Evolutionary conservation across 2,113 vertebrate genomes (phyloP).

Genomic region (Oophaga pumilio): DNA sequence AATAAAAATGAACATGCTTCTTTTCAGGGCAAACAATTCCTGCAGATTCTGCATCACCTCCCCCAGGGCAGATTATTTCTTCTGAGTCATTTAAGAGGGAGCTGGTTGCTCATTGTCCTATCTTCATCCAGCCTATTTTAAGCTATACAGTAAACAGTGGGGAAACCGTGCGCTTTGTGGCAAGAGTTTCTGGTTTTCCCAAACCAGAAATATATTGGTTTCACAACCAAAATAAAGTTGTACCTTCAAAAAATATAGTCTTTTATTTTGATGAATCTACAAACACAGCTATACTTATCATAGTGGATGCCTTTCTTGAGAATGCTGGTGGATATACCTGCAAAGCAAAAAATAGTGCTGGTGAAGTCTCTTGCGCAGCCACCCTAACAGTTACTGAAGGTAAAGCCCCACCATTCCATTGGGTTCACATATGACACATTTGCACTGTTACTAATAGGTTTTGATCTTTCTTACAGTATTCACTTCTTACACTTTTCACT

Average conservation of each 20-base stretch:
- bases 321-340: constrained; percentile 90
- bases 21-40: constrained; percentile 86
- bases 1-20: constrained; percentile 83
- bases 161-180: constrained; percentile 88
- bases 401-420: constrained; percentile 70
- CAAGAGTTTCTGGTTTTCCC: constrained; percentile 80
- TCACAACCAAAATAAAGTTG: constrained; percentile 81
- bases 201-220: constrained; percentile 89
- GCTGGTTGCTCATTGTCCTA: constrained; percentile 81
- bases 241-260: constrained; percentile 84
- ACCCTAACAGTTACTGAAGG: constrained; percentile 82
- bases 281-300: constrained; percentile 86
- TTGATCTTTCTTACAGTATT: constrained; percentile 55
- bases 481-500: constrained; percentile 51
- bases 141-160: constrained; percentile 83
- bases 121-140: constrained; percentile 86
- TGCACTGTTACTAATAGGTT: constrained; percentile 68
- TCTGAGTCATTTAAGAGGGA: constrained; percentile 84
- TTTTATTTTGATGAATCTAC: constrained; percentile 90
- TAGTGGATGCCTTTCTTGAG: constrained; percentile 89
- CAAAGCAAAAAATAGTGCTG: constrained; percentile 83
- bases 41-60: constrained; percentile 74
- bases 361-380: constrained; percentile 79
- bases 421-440: constrained; percentile 64
- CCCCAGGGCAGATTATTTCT: constrained; percentile 76